phyloP scores from a whole-genome alignment of 2,888 invertebrate species.

The Atethmia centrago region DNA sequence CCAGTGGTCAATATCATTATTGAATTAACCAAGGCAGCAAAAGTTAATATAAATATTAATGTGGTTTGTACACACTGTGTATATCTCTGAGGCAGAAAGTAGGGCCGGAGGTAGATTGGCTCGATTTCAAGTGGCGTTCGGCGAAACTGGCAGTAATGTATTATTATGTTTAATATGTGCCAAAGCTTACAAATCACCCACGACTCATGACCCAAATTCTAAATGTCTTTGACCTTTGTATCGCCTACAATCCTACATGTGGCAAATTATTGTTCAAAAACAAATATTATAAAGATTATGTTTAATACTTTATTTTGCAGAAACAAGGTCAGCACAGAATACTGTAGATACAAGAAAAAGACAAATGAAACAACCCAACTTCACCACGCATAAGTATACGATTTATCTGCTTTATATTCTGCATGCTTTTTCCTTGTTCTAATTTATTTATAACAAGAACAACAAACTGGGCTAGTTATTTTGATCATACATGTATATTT shows the following conservation, averaged over 20 bases:
- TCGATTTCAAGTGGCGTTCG: slow-evolving; percentile 46
- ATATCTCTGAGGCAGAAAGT: neutral
- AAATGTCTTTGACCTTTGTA: slow-evolving; percentile 22
- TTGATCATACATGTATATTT: neutral
- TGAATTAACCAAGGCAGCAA: neutral
- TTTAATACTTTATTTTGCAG: neutral
- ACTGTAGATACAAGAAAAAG: neutral
- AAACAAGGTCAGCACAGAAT: neutral
- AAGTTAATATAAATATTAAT: neutral
- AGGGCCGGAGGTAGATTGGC: slow-evolving; percentile 43
- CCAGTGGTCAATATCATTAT: neutral
- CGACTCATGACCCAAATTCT: slow-evolving; percentile 41
- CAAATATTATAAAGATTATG: neutral
- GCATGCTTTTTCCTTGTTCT: no score
- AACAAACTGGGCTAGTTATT: neutral
- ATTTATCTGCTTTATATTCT: neutral
- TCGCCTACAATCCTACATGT: neutral
- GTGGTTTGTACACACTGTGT: neutral
- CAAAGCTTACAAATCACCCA: slow-evolving; percentile 49
- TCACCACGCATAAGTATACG: neutral
- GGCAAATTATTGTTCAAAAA: neutral
- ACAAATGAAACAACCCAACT: neutral
- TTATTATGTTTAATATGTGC: slow-evolving; percentile 50
- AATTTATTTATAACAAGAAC: neutral
- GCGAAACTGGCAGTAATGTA: slow-evolving; percentile 42